Base-by-base conservation (phyloP, 2,113 vertebrate species). In the Echinops telfairi region DNA sequence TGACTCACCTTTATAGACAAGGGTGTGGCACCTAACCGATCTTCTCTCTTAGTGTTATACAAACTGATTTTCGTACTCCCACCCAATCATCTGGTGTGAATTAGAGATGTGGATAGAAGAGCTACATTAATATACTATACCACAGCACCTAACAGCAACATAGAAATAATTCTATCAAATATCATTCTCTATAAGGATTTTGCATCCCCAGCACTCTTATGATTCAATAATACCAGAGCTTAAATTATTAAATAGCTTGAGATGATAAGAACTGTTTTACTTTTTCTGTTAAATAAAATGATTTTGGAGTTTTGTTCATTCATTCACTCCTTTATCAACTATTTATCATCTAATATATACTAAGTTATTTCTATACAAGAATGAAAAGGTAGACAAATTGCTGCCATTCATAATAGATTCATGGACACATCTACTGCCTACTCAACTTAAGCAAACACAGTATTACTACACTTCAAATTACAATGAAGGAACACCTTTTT, bases 401-500 rank as follows among this genome's bases (percentile, higher is more conserved):
- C 47, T 77, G 57, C 88, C 8, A 66, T 47, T n/a, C 38, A 53
- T 11, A 66, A 70, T 4, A 73, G 36, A 47, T 83, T 58, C 87
- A 66, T 22, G 89, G 70, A 71, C 11, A 84, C 27, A 47, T 38
- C 29, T 53, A n/a, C 33, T 47, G 71, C 14, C 40, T 70, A 10
- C 22, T 36, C 14, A 36, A 43, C 47, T 89, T 94, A 62, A 70
- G 33, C 14, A 88, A 84, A 82, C 25, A 57, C 19, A 66, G 17
- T 33, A 10, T 10, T 75, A 36, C 62, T 92, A 23, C 53, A 83
- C 57, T 83, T 64, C 23, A 68, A 64, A 77, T 43, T 29, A 78
- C 31, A 93, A 57, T 66, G 43, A 79, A 86, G 60, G 47, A 88
- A 94, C 92, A 81, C 25, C n/a, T n/a, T n/a, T 64, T 85, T 95